These are phyloP conservation scores for Conus canariensis DNA, from an alignment of 2,888 invertebrate species.

Conservation along the genomic window DNA sequence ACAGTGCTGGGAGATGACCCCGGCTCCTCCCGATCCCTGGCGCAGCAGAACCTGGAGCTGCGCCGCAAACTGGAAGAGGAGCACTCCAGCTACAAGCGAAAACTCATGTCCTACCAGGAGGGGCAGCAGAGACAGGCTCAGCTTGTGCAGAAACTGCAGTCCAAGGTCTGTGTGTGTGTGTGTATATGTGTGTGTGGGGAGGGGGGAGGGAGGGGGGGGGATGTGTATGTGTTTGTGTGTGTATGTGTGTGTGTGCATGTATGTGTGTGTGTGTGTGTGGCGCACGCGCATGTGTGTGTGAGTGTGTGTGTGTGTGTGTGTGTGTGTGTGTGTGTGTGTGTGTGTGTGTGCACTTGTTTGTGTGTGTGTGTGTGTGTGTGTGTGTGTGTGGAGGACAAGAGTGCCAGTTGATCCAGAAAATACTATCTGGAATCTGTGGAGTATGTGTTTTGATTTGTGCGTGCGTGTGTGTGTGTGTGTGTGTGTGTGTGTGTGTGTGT, in stretches of 20 bases:
- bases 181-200: neutral
- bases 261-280: neutral
- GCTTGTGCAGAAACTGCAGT: slow-evolving; percentile 93
- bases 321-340: no score
- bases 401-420: no score
- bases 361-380: neutral
- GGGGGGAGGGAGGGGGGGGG: neutral
- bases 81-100: slow-evolving; percentile 78
- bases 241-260: neutral
- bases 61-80: slow-evolving; percentile 81
- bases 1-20: slow-evolving; percentile 66
- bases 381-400: neutral
- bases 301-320: neutral
- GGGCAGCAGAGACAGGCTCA: slow-evolving; percentile 96
- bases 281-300: neutral
- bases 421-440: neutral
- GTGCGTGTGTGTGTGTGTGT: neutral
- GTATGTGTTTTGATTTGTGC: neutral
- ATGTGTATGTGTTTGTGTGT: neutral
- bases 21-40: slow-evolving; percentile 68
- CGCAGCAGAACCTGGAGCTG: slow-evolving; percentile 81
- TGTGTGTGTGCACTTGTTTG: neutral
- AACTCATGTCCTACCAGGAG: slow-evolving; percentile 85
- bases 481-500: slow-evolving; percentile 5
- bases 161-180: slow-evolving; percentile 85